These are phyloP conservation scores for Apogon hyalosoma DNA, from an alignment of 2,797 vertebrate species.

Conservation along the genomic window DNA sequence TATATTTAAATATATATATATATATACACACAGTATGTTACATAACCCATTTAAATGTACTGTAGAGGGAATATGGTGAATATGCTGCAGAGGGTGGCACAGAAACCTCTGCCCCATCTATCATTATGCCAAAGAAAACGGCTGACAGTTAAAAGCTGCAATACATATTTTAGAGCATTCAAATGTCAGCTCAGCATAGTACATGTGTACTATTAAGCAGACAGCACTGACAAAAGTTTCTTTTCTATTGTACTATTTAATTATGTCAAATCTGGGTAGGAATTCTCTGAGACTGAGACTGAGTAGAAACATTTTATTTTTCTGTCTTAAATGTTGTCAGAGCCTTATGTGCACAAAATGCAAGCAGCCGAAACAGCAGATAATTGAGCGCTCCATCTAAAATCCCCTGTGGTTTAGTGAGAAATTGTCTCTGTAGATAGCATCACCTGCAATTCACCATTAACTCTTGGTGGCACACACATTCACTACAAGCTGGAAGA, in stretches of 20 bases:
- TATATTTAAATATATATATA: too few relatives aligned
- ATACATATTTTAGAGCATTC: constrained; percentile 5
- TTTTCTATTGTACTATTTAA: neutral
- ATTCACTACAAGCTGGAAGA: neutral
- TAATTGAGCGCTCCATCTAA: constrained; percentile 6
- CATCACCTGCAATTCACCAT: constrained; percentile 2
- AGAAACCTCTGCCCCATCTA: neutral
- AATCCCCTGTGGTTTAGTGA: constrained; percentile 15
- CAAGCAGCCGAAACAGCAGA: constrained; percentile 11
- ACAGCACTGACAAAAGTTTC: neutral
- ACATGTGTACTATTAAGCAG: constrained; percentile 10
- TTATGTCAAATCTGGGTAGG: too few relatives aligned
- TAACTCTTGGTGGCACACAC: constrained; percentile 16
- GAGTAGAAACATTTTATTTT: neutral
- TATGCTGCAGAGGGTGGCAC: neutral
- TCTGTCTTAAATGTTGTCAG: constrained; percentile 3
- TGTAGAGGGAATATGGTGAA: neutral
- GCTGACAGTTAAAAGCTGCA: neutral
- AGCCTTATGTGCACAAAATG: constrained; percentile 5
- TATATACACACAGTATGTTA: neutral
- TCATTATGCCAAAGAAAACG: neutral
- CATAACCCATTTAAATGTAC: neutral
- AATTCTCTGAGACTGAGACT: neutral
- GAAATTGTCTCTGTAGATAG: constrained; percentile 11
- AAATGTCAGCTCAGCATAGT: constrained; percentile 16